These are phyloP conservation scores for Tetragonula carbonaria DNA, from an alignment of 2,888 invertebrate species.

Conservation along the genomic window DNA sequence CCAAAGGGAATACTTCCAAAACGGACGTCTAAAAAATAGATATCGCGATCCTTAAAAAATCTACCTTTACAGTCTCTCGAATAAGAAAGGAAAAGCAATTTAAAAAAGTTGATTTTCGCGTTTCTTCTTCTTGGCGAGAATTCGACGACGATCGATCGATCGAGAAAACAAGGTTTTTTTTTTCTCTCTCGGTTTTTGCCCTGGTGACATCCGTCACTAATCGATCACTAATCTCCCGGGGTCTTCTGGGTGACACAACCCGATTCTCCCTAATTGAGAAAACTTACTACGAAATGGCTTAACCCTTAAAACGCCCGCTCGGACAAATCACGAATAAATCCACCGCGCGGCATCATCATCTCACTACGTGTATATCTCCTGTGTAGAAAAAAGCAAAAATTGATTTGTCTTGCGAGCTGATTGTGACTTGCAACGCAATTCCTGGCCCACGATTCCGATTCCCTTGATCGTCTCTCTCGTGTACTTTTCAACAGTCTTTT, in stretches of 20 bases:
- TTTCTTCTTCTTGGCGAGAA: not conserved
- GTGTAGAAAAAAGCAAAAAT: slow-evolving; percentile 73
- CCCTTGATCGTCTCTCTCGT: slow-evolving; percentile 50
- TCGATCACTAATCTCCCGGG: slow-evolving; percentile 24
- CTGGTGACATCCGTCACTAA: not conserved
- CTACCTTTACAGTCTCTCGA: slow-evolving; percentile 6
- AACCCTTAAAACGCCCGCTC: slow-evolving; percentile 82
- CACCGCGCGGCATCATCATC: slow-evolving; percentile 34
- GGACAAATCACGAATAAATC: slow-evolving; percentile 78
- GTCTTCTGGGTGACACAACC: slow-evolving; percentile 42
- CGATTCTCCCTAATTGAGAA: slow-evolving; percentile 77
- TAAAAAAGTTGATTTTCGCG: not conserved
- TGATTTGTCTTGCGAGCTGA: slow-evolving; percentile 83
- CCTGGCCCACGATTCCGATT: slow-evolving; percentile 82
- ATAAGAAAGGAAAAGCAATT: not conserved
- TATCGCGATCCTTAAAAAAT: slow-evolving; percentile 16
- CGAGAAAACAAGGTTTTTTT: slow-evolving; percentile 5
- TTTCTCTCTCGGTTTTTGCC: too few relatives aligned
- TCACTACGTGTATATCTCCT: slow-evolving; percentile 17
- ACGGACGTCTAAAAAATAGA: slow-evolving; percentile 8
- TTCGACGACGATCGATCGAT: slow-evolving; percentile 33
- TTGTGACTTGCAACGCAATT: slow-evolving; percentile 84
- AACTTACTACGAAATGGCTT: slow-evolving; percentile 77
- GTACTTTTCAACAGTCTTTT: slow-evolving; percentile 3
- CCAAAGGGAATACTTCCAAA: not conserved